These are phyloP conservation scores for Hephaestus fuliginosus DNA, from an alignment of 2,797 vertebrate genomes.

Conservation along the genomic window DNA sequence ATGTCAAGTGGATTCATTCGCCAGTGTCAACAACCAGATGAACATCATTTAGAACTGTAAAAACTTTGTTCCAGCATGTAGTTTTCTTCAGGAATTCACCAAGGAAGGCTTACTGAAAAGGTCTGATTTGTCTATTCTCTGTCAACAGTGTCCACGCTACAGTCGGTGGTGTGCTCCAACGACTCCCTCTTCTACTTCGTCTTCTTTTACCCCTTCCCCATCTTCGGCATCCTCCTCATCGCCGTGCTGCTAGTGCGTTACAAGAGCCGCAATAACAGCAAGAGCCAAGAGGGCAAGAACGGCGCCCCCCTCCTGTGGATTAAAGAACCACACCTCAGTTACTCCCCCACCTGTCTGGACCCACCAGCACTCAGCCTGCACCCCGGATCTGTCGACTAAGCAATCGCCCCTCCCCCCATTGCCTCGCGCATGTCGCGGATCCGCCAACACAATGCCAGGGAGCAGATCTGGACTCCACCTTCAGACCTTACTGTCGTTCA, in stretches of 20 bases:
- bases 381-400: constrained; percentile 96
- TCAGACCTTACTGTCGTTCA: constrained; percentile 82
- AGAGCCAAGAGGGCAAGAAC: constrained; percentile 97
- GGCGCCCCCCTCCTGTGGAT: constrained; percentile 98
- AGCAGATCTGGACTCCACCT: constrained; percentile 74
- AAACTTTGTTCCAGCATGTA: background rate
- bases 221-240: constrained; percentile 97
- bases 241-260: constrained; percentile 94
- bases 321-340: constrained; percentile 98
- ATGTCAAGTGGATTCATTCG: constrained; percentile 20
- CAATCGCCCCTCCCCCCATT: constrained; percentile 7
- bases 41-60: constrained; percentile 2
- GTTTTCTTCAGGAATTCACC: background rate
- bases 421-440: constrained; percentile 48
- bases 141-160: constrained; percentile 89
- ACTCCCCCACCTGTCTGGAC: constrained; percentile 98
- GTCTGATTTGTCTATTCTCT: constrained; percentile 3
- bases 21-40: constrained; percentile 4
- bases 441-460: constrained; percentile 72
- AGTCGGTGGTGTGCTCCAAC: constrained; percentile 96
- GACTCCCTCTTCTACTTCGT: constrained; percentile 98
- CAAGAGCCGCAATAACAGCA: constrained; percentile 93
- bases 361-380: constrained; percentile 97
- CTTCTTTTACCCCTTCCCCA: constrained; percentile 99
- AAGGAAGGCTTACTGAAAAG: background rate